Evolutionary conservation across 53 echinoderm and acorn worm genomes (phyloP).

Genomic region (Patiria pectinifera): DNA sequence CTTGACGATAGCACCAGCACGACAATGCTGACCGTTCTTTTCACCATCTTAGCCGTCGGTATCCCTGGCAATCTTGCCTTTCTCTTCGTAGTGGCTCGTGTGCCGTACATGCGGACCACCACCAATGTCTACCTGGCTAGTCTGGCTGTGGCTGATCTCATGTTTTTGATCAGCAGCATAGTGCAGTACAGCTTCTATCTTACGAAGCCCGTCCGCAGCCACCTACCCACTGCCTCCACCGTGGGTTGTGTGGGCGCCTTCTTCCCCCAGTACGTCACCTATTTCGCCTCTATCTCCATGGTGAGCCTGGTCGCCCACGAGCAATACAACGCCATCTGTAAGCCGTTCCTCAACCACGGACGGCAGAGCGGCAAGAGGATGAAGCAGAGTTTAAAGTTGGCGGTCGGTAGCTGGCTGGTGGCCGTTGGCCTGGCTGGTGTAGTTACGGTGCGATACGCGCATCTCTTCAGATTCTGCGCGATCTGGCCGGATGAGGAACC

Average conservation of each 20-base stretch:
- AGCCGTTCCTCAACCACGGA: conserved; percentile 47
- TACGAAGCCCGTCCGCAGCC: conserved; percentile 39
- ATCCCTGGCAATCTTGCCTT: conserved; percentile 69
- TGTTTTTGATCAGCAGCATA: conserved; percentile 60
- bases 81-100: conserved; percentile 70
- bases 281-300: conserved; percentile 64
- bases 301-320: conserved; percentile 69
- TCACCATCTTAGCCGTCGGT: conserved; percentile 64
- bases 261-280: conserved; percentile 61
- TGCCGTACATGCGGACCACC: conserved; percentile 75
- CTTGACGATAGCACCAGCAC: neutral
- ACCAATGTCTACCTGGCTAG: conserved; percentile 74
- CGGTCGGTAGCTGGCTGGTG: conserved; percentile 57
- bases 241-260: conserved; percentile 62
- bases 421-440: conserved; percentile 58
- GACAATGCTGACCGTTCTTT: conserved; percentile 51
- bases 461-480: conserved; percentile 47
- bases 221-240: conserved; percentile 42
- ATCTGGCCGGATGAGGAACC: conserved; percentile 50
- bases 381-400: conserved; percentile 36
- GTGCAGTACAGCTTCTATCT: conserved; percentile 68
- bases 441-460: conserved; percentile 59
- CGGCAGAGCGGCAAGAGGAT: conserved; percentile 20
- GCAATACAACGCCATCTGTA: conserved; percentile 70
- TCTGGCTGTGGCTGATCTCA: conserved; percentile 68